Evolutionary conservation across 1,140 invertebrate species (phyloP).

Genomic region (Anoplolepis gracilipes): DNA sequence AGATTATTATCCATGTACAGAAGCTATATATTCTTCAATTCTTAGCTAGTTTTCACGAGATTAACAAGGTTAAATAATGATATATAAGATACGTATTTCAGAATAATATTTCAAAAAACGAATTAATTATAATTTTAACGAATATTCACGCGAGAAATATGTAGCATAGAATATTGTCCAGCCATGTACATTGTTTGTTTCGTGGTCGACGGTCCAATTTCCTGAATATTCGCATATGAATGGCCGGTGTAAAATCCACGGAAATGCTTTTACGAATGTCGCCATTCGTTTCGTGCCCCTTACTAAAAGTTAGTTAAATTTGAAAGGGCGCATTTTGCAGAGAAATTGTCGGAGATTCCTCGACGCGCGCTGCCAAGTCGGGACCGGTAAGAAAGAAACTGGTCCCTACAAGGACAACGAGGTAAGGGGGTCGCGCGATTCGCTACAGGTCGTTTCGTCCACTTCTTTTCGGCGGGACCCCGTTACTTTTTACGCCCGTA

Average conservation of each 20-base stretch:
- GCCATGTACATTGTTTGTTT: neutral
- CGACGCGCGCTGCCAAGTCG: neutral
- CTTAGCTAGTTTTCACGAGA: neutral
- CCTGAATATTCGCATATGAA: neutral
- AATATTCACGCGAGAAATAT: neutral
- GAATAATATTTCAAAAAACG: neutral
- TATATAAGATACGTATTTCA: neutral
- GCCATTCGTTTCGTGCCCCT: constrained; percentile 6
- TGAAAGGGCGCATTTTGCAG: constrained; percentile 23
- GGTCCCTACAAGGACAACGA: constrained; percentile 78
- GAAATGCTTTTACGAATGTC: neutral
- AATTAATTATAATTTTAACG: constrained; percentile 16
- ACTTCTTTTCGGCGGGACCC: constrained; percentile 73
- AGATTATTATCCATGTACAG: neutral
- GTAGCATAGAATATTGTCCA: neutral
- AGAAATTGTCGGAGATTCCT: constrained; percentile 44
- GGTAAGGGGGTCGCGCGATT: constrained; percentile 77
- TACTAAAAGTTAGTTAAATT: neutral
- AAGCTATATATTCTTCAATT: neutral
- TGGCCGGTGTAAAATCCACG: neutral
- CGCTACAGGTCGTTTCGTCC: constrained; percentile 68
- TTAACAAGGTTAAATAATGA: neutral
- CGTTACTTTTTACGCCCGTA: constrained; percentile 79
- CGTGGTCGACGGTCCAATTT: neutral
- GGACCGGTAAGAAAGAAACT: constrained; percentile 71